Percentiles rank a stretch among this genome's conserved stretches.
Conservation (phyloP, 2,888 invertebrate species). For the Patella ulyssiponensis region DNA sequence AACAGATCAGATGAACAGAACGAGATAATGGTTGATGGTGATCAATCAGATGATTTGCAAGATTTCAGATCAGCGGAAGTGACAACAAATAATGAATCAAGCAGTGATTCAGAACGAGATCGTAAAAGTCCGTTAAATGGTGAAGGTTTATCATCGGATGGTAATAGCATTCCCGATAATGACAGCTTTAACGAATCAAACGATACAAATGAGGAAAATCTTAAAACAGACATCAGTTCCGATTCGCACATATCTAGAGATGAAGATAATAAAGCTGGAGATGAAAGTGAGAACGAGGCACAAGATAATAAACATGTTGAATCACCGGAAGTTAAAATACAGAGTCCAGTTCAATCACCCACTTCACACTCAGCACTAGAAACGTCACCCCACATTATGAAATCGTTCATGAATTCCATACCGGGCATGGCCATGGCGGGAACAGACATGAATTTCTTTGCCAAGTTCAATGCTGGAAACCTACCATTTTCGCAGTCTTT, state of each 20-base stretch:
- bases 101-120: slow-evolving; percentile 9
- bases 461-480: slow-evolving; percentile 36
- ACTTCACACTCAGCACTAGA: slow-evolving; percentile 19
- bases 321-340: slow-evolving; percentile 8
- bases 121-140: background rate
- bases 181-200: background rate
- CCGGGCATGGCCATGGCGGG: slow-evolving; percentile 36
- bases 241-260: background rate
- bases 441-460: slow-evolving; percentile 38
- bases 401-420: slow-evolving; percentile 32
- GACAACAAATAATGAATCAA: background rate
- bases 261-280: background rate
- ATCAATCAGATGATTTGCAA: slow-evolving; percentile 4
- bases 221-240: background rate
- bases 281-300: slow-evolving; percentile 6
- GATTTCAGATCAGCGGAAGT: slow-evolving; percentile 4
- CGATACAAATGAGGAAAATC: background rate
- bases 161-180: background rate
- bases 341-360: background rate
- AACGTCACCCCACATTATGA: slow-evolving; percentile 14
- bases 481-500: slow-evolving; percentile 60
- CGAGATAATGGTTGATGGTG: background rate
- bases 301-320: slow-evolving; percentile 26
- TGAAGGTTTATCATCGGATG: slow-evolving; percentile 6
- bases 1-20: slow-evolving; percentile 3